Conservation (phyloP, 2,797 vertebrate species). For the Graptemys geographica region DNA sequence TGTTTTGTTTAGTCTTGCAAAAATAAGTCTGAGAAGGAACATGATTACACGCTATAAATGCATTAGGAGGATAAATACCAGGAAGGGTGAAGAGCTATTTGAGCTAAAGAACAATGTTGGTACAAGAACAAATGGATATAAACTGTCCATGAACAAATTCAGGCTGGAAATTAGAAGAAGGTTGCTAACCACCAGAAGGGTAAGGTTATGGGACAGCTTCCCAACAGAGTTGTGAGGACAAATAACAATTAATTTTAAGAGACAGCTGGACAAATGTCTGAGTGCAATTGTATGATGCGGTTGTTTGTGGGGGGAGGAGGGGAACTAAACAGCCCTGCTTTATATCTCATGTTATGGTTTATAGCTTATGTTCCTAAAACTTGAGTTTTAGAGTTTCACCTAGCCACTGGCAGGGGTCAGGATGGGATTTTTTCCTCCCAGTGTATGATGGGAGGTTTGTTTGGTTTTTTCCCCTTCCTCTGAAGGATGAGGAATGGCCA, state of each 20-base stretch:
- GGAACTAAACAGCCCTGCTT: neutral
- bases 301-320: too few species aligned
- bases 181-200: neutral
- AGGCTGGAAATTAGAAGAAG: neutral
- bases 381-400: too few species aligned
- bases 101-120: neutral
- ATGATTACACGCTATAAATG: neutral
- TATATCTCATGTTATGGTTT: neutral
- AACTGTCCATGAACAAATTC: neutral
- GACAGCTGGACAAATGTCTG: neutral
- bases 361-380: too few species aligned
- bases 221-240: neutral
- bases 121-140: neutral
- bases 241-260: neutral
- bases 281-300: neutral
- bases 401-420: too few species aligned
- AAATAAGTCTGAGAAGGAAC: neutral
- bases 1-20: neutral
- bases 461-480: too few species aligned
- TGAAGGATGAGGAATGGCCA: too few species aligned
- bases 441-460: too few species aligned
- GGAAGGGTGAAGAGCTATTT: neutral
- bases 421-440: too few species aligned
- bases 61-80: neutral
- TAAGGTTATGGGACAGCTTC: neutral